Evolutionary conservation across 2,113 vertebrate species (phyloP), one percentile per base, ranked within the genome.

Genomic region (Alligator mississippiensis): DNA sequence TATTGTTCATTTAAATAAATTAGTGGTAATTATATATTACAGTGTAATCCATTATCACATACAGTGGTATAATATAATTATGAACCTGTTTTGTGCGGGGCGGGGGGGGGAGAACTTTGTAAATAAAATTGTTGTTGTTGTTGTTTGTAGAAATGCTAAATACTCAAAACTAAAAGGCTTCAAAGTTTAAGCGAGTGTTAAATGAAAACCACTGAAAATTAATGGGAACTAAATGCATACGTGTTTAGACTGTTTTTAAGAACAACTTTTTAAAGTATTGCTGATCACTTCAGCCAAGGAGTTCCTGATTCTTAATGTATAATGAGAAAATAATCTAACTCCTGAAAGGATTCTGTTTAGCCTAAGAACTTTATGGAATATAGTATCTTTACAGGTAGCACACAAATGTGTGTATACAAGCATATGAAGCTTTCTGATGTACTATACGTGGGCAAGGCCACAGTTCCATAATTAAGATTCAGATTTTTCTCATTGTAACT

Each of bases 1-100:
- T 63, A 30, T 90, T 72, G 91, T 80, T 72, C 80, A 87, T 90
- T 97, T 95, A 96, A 93, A 91, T 94, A 88, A 96, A 97, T 96
- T 93, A 95, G 63, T 88, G 89, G 92, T 85, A 94, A 89, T 94
- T 90, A 92, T 63, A 87, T 97, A 94, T 97, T 96, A 93, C 77
- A 89, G 93, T 74, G 17, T 84, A 88, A 90, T 25, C 55, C 87
- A 90, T 86, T 79, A 13, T 75, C 66, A 55, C 24, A 4, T 63
- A 47, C 77, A 75, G 17, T 74, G 62, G 24, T 30, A 94, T 93
- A 92, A 83, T 87, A 30, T 92, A 79, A 92, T 90, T 93, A 25
- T 93, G 90, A 64, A 9, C 47, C 47, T 47, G 47, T 47, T 47
- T 47, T 47, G 47, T 47, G 11, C 58, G 61, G n/a, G 19, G 6